phyloP scores from a whole-genome alignment of 2,797 vertebrate species.

The Anas capensis region DNA sequence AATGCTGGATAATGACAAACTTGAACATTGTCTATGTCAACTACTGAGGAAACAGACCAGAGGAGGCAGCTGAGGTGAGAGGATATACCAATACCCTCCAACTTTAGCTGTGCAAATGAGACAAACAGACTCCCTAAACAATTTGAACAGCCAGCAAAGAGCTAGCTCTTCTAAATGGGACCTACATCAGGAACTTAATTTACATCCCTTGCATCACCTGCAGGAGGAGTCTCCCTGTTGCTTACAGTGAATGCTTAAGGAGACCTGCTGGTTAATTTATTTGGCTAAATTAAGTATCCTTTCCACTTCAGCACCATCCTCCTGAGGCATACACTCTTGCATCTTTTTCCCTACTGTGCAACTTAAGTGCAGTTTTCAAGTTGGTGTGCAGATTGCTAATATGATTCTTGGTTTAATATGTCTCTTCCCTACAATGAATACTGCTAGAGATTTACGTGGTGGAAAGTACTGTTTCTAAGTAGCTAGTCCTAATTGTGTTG shows the following conservation, averaged over 20 bases:
- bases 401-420: neutral
- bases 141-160: neutral
- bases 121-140: neutral
- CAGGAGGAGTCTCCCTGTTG: neutral
- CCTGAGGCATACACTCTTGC: neutral
- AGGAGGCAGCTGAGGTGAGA: neutral
- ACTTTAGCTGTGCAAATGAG: neutral
- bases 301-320: neutral
- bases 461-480: neutral
- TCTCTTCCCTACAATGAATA: neutral
- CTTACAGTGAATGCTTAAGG: neutral
- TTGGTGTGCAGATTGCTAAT: neutral
- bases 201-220: neutral
- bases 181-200: neutral
- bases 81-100: neutral
- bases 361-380: neutral
- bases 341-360: neutral
- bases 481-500: neutral
- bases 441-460: neutral
- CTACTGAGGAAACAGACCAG: neutral
- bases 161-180: neutral
- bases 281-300: neutral
- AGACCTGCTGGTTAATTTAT: neutral
- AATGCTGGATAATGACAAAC: neutral
- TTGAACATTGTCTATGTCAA: neutral